Evolutionary conservation across 2,888 invertebrate species (phyloP).

Genomic region (Agrotis clavis): DNA sequence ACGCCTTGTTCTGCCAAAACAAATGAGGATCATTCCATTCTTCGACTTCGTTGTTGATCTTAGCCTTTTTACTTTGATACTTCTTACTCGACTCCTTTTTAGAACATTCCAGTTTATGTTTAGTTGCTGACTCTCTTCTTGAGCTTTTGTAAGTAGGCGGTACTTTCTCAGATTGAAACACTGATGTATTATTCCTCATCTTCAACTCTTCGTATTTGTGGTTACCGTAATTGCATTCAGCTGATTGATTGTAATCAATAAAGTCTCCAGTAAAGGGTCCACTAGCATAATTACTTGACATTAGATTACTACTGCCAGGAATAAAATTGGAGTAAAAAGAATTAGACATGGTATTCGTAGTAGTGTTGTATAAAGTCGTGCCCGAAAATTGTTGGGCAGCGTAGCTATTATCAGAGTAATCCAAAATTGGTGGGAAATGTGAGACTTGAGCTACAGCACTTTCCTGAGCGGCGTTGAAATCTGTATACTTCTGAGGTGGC

Average conservation of each 20-base stretch:
- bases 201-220: conserved; percentile 88
- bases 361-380: conserved; percentile 85
- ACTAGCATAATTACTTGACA: conserved; percentile 83
- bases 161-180: conserved; percentile 82
- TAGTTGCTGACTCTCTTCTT: conserved; percentile 83
- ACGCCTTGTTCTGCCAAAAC: conserved; percentile 85
- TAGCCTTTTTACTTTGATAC: conserved; percentile 85
- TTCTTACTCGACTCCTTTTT: conserved; percentile 87
- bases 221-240: conserved; percentile 86
- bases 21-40: conserved; percentile 86
- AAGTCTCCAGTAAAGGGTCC: conserved; percentile 85
- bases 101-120: conserved; percentile 88
- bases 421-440: conserved; percentile 86
- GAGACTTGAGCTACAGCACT: conserved; percentile 87
- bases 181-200: conserved; percentile 81
- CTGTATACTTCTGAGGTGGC: conserved; percentile 83
- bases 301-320: conserved; percentile 84
- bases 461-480: conserved; percentile 81
- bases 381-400: conserved; percentile 86
- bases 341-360: conserved; percentile 87
- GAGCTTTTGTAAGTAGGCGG: conserved; percentile 81
- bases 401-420: conserved; percentile 86
- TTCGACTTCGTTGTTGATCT: conserved; percentile 81
- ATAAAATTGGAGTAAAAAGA: conserved; percentile 88
- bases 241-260: conserved; percentile 85